These are phyloP conservation scores for Chunga burmeisteri DNA, from an alignment of 2,113 vertebrate genomes.

Conservation along the genomic window DNA sequence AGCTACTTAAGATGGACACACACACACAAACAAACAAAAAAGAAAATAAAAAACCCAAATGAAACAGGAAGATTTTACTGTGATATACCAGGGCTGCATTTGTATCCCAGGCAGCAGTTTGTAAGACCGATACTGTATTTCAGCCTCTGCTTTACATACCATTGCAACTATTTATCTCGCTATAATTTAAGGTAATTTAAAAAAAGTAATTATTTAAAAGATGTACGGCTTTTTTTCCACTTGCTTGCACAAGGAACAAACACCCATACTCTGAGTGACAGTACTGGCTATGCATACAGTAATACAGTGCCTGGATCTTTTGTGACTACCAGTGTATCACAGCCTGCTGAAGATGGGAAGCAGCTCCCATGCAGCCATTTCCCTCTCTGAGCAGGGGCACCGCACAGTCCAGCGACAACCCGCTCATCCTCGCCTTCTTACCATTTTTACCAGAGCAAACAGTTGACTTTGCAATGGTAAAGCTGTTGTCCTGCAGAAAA, in stretches of 20 bases:
- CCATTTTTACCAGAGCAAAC: not conserved
- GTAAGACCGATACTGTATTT: not conserved
- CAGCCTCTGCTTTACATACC: not conserved
- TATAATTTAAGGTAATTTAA: not conserved
- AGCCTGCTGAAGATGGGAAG: not conserved
- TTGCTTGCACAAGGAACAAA: not conserved
- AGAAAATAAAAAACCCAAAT: too few species aligned
- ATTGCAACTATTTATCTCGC: not conserved
- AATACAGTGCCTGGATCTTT: not conserved
- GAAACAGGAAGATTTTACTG: not conserved
- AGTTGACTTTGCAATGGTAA: not conserved
- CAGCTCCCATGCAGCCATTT: not conserved
- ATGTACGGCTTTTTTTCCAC: not conserved
- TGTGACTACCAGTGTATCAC: not conserved
- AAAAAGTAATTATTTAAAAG: not conserved
- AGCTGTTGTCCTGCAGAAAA: not conserved
- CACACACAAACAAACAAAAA: too few species aligned
- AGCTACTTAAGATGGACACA: not conserved
- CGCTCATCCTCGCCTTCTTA: not conserved
- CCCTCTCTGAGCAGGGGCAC: not conserved
- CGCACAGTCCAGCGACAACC: not conserved
- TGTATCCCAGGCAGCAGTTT: not conserved
- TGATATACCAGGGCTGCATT: not conserved
- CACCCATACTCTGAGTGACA: not conserved
- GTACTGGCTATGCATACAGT: not conserved